phyloP scores from a whole-genome alignment of 2,797 vertebrate species.

The Sebastes glaucus region DNA sequence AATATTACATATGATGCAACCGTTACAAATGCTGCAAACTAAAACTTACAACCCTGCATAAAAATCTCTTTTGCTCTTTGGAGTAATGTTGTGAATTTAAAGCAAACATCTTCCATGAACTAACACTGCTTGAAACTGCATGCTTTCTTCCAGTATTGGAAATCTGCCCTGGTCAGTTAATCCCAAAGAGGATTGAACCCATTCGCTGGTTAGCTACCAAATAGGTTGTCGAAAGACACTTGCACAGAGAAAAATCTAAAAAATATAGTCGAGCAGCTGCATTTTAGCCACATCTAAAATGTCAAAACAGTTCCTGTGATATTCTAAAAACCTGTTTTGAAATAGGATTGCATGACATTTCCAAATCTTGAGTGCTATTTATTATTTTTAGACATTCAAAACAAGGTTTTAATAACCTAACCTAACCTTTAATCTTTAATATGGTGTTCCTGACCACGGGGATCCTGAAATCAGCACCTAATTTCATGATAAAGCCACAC shows the following conservation, averaged over 20 bases:
- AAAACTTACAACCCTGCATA: not conserved
- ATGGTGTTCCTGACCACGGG: not conserved
- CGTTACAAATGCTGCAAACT: not conserved
- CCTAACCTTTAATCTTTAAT: too few relatives aligned
- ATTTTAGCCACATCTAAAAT: not conserved
- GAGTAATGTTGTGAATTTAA: slow-evolving; percentile 1
- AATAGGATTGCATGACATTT: not conserved
- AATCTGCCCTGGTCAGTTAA: not conserved
- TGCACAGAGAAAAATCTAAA: not conserved
- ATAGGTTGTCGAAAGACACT: not conserved
- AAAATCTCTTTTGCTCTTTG: not conserved
- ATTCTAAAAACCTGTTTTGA: not conserved
- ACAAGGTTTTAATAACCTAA: not conserved
- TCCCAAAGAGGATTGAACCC: not conserved
- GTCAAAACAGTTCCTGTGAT: not conserved
- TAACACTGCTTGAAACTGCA: not conserved
- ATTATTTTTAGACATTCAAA: not conserved
- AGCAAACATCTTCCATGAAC: not conserved
- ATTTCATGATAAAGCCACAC: not conserved
- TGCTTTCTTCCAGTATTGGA: not conserved
- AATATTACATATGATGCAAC: not conserved
- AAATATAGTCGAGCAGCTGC: not conserved
- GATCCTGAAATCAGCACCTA: not conserved
- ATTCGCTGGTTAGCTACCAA: not conserved
- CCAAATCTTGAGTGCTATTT: not conserved